Evolutionary conservation across 2,113 vertebrate genomes (phyloP), one percentile per base, ranked within the genome.

Genomic region (Mandrillus leucophaeus): DNA sequence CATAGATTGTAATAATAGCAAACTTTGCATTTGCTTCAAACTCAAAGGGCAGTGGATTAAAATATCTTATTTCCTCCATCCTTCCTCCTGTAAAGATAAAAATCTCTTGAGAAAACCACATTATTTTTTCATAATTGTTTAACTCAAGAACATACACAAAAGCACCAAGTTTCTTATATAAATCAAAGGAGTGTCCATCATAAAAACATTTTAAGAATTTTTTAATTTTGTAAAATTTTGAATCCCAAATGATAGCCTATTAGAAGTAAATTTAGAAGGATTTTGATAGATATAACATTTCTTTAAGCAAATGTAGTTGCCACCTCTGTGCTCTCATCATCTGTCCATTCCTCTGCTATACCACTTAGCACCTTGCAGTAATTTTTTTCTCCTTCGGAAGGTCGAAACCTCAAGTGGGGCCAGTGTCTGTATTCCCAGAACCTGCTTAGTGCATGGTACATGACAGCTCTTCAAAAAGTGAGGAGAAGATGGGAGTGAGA

Each of bases 61-160:
- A 90, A 82, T 97, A 96, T 96, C 81, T 96, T 96, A 78, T 93
- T 97, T 98, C 85, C 85, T 93, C 78, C 79, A 35, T 88, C 95
- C 81, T 97, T 96, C 78, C 82, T 96, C 40, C 73, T 78, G 4
- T 45, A 73, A 94, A 92, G 97, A 97, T 93, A 94, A 97, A 96
- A 91, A 93, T 93, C 57, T 90, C 59, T 88, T 84, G 43, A 93
- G 89, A 96, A 97, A 95, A 95, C 87, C 86, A 87, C 35, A 5
- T 86, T 91, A 78, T 73, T 92, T 93, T 95, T 87, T 64, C 66
- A 88, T 95, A 96, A 78, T 91, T 92, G 52, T 68, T 94, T 93
- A 86, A 88, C 38, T 27, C 25, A 76, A 80, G 55, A 55, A 75
- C 25, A 78, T 92, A 87, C 48, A 84, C 45, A 90, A 27, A 95